These are phyloP conservation scores for Mustelus asterias DNA, from an alignment of 2,113 vertebrate genomes.

Conservation along the genomic window DNA sequence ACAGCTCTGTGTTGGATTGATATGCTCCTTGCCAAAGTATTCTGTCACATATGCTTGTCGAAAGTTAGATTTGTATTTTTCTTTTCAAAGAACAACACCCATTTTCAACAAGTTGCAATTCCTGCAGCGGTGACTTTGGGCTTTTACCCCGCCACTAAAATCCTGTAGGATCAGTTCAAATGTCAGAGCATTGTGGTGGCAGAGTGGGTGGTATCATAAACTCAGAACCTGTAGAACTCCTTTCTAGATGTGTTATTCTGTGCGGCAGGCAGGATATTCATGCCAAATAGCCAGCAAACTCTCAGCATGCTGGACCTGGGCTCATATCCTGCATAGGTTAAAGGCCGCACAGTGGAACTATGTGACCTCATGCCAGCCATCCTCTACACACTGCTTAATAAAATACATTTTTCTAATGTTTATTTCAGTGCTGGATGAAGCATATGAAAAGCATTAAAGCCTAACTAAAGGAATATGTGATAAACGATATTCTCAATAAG, in stretches of 20 bases:
- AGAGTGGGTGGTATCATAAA: background rate
- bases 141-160: background rate
- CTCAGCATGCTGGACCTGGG: slow-evolving; percentile 17
- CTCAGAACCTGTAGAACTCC: background rate
- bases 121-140: background rate
- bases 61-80: background rate
- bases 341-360: background rate
- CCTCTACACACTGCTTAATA: background rate
- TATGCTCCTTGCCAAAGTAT: background rate
- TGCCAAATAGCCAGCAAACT: slow-evolving; percentile 17
- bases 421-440: background rate
- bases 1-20: background rate
- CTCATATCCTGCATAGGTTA: slow-evolving; percentile 31
- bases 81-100: background rate
- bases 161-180: background rate
- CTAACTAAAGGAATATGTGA: background rate
- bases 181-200: background rate
- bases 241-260: background rate
- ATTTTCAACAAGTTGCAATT: background rate
- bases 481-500: background rate
- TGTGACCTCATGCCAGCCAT: slow-evolving; percentile 32
- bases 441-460: background rate
- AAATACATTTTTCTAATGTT: slow-evolving; percentile 2
- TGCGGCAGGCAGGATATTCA: slow-evolving; percentile 10
- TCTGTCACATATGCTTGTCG: background rate